A percentile compares a stretch with the other conserved stretches of the same genome.
phyloP scores from a whole-genome alignment of 2,113 vertebrate species.

The Sebastes schlegelii region DNA sequence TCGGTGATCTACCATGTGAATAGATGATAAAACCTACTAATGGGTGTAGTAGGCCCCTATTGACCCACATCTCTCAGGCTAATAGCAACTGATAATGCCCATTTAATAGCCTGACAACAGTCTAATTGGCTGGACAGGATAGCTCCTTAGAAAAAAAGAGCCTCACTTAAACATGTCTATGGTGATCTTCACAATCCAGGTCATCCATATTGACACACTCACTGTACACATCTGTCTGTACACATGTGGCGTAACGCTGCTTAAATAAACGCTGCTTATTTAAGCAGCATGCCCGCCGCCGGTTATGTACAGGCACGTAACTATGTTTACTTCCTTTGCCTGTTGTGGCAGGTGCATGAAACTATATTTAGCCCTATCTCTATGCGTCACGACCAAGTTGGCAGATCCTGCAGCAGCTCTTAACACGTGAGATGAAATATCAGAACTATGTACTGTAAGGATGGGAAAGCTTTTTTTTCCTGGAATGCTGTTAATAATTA shows the following conservation, averaged over 20 bases:
- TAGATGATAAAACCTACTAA: too few species aligned
- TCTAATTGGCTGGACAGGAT: neutral
- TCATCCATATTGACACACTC: neutral
- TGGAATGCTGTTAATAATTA: conserved; percentile 34
- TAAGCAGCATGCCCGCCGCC: conserved; percentile 19
- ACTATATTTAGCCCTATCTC: conserved; percentile 85
- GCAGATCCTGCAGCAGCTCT: conserved; percentile 72
- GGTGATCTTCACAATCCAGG: neutral
- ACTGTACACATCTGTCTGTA: conserved; percentile 8
- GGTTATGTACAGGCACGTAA: conserved; percentile 39
- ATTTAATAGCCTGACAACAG: too few species aligned
- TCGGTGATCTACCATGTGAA: too few species aligned
- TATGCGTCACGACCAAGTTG: conserved; percentile 79
- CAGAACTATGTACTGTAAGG: conserved; percentile 51
- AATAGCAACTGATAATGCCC: too few species aligned
- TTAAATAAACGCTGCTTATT: too few species aligned
- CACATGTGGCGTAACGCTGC: conserved; percentile 1
- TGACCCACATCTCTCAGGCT: too few species aligned
- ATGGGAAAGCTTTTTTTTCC: neutral
- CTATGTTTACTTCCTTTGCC: conserved; percentile 71
- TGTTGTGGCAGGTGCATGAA: conserved; percentile 68
- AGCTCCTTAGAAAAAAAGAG: neutral
- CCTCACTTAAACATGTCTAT: neutral
- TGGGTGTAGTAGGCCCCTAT: too few species aligned
- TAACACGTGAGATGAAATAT: conserved; percentile 64